Percentiles rank a stretch among this genome's conserved stretches.
Conservation (phyloP, 2,113 vertebrate species). For the Plotosus lineatus region DNA sequence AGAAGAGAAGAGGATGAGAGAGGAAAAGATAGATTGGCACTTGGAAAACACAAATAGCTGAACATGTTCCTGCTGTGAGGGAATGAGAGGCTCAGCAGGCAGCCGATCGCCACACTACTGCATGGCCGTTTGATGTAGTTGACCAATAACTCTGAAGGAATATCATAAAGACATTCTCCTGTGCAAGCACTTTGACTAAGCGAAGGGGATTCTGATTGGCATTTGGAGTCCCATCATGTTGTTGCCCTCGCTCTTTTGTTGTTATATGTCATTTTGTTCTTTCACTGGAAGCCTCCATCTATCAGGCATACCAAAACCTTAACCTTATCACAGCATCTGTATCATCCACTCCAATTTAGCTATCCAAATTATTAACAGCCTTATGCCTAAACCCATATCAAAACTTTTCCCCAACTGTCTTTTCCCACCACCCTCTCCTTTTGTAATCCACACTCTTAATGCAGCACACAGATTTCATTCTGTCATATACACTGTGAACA, state of each 20-base stretch:
- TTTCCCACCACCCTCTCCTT: background rate
- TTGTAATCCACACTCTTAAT: slow-evolving; percentile 40
- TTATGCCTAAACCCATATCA: slow-evolving; percentile 32
- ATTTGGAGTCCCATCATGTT: slow-evolving; percentile 20
- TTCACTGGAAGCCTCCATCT: slow-evolving; percentile 20
- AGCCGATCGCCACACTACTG: slow-evolving; percentile 64
- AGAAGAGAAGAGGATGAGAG: slow-evolving; percentile 32
- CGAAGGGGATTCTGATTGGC: slow-evolving; percentile 35
- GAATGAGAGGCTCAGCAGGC: slow-evolving; percentile 62
- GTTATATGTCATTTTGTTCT: slow-evolving; percentile 35
- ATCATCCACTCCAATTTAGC: slow-evolving; percentile 30
- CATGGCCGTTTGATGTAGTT: slow-evolving; percentile 60
- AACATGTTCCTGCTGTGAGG: slow-evolving; percentile 62
- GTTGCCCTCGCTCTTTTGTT: slow-evolving; percentile 29
- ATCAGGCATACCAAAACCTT: slow-evolving; percentile 31
- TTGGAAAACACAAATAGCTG: slow-evolving; percentile 61
- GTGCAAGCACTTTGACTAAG: slow-evolving; percentile 36
- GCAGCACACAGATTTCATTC: slow-evolving; percentile 51
- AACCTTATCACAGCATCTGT: slow-evolving; percentile 29
- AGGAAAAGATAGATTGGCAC: slow-evolving; percentile 20
- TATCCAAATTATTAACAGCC: slow-evolving; percentile 38
- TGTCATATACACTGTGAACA: slow-evolving; percentile 43
- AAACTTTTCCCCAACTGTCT: slow-evolving; percentile 25
- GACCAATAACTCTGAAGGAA: slow-evolving; percentile 59
- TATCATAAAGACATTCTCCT: slow-evolving; percentile 55